Base-by-base conservation (phyloP, 2,797 vertebrate genomes). In the Crocidura indochinensis region DNA sequence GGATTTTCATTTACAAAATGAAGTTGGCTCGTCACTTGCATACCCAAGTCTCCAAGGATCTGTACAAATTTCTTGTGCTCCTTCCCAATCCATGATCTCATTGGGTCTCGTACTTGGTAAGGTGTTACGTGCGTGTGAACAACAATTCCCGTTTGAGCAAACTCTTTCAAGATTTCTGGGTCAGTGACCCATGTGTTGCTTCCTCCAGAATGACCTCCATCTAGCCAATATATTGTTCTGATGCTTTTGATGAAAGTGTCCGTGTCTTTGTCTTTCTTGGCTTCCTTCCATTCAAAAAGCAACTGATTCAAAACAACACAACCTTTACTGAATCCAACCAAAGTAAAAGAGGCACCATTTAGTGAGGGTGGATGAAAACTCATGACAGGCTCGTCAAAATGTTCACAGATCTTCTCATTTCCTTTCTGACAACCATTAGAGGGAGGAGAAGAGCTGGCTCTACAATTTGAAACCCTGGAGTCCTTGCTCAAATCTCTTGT, bases 301-400 rank as follows among this genome's bases (percentile, higher is more conserved):
- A 99, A 98, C 97, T 99, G 99, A 97, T 99, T 99, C 92, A 99
- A 98, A 95, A 99, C 99, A 96, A 99, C 99, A 69, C 99, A 99
- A 76, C 99, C 99, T 98, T 99, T 99, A 97, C 99, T 99, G 98
- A 99, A 99, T 94, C 99, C 99, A 96, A 99, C 98, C 97, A 99
- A 96, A 27, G 97, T 98, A 94, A 99, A 98, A 0, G 98, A 98
- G n/a, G 97, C 96, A 89, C 87, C 97, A 84, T 96, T 95, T 87
- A 97, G 87, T 90, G 98, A 97, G 0, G 97, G 98, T 14, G 96
- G 86, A 92, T 94, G 26, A 84, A 98, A 96, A 83, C 88, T 93
- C 91, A 86, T 0, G 78, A 95, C 38, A 81, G 96, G 95, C 85
- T 96, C 96, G 56, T 96, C 98, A 0, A 94, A 92, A 46, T 93